These are phyloP conservation scores for Girardia tigrina DNA, from an alignment of 2,888 invertebrate species.

Conservation along the genomic window DNA sequence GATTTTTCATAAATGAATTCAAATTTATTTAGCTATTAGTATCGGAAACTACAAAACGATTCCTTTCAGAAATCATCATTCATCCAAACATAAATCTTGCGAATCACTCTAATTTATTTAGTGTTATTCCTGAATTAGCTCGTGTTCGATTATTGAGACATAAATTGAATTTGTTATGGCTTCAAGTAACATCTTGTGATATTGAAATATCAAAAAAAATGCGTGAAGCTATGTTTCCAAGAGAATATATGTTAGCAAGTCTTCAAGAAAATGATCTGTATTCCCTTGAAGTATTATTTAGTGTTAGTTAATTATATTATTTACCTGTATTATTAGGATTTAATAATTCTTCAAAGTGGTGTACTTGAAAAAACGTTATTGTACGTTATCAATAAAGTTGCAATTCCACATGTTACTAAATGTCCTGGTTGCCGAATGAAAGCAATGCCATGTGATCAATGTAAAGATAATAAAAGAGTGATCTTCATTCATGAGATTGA, in stretches of 20 bases:
- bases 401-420: slow-evolving; percentile 27
- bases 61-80: slow-evolving; percentile 25
- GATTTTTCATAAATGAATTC: background rate
- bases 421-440: background rate
- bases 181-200: slow-evolving; percentile 28
- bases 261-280: slow-evolving; percentile 31
- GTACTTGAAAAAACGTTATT: slow-evolving; percentile 17
- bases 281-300: slow-evolving; percentile 27
- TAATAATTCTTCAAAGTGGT: slow-evolving; percentile 27
- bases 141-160: background rate
- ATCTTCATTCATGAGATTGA: background rate
- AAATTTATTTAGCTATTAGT: background rate
- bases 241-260: slow-evolving; percentile 32
- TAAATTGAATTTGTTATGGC: slow-evolving; percentile 32
- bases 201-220: background rate
- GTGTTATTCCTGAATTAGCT: slow-evolving; percentile 19
- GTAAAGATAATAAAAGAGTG: background rate
- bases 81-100: slow-evolving; percentile 27
- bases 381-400: slow-evolving; percentile 25
- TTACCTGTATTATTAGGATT: background rate
- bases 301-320: background rate
- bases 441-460: slow-evolving; percentile 24
- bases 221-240: slow-evolving; percentile 8
- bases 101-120: slow-evolving; percentile 14
- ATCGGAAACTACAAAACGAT: slow-evolving; percentile 27